phyloP scores from a whole-genome alignment of 2,888 invertebrate species.

The Cantharis rustica region DNA sequence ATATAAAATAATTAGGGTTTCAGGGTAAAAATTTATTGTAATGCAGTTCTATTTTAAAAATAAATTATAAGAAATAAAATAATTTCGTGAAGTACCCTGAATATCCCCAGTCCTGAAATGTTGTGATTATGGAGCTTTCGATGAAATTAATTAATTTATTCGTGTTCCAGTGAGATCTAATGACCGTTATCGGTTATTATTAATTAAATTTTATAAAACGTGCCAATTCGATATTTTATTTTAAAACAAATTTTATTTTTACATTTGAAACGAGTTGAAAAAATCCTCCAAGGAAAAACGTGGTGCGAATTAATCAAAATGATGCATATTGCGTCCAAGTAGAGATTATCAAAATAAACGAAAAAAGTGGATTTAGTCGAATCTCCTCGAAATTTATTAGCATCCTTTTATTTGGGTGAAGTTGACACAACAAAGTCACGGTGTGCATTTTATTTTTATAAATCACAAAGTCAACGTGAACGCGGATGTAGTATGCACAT shows the following conservation, averaged over 20 bases:
- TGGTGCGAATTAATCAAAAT: not conserved
- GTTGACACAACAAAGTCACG: not conserved
- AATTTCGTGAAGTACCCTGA: no score
- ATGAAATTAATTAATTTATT: not conserved
- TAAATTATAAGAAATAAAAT: no score
- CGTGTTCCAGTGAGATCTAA: not conserved
- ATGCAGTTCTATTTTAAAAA: no score
- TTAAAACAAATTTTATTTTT: not conserved
- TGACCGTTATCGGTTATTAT: not conserved
- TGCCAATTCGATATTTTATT: not conserved
- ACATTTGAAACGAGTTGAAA: not conserved
- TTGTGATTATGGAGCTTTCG: no score
- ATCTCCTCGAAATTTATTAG: not conserved
- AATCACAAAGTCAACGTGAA: not conserved
- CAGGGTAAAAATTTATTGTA: no score
- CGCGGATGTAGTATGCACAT: not conserved
- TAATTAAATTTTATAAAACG: not conserved
- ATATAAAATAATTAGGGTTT: no score
- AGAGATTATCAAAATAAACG: not conserved
- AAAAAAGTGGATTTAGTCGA: not conserved
- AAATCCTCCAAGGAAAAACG: not conserved
- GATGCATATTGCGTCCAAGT: not conserved
- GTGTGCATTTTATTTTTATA: not conserved
- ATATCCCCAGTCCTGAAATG: no score
- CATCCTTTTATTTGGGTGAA: not conserved